Conservation (phyloP, 2,888 invertebrate genomes). For the Drosophila infuscata region DNA sequence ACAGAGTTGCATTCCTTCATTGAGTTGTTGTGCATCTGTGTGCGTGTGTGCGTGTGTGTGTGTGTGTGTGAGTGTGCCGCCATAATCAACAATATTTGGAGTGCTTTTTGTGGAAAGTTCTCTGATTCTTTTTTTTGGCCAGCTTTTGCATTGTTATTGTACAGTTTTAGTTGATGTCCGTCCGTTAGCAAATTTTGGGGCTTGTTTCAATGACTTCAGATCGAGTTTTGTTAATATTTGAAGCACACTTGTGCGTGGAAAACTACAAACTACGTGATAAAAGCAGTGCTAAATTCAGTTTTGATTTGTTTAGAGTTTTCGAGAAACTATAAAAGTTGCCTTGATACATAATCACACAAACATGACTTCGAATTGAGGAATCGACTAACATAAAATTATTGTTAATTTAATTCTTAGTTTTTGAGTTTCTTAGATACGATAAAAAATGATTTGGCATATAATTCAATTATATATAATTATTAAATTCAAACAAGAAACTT, state of each 20-base stretch:
- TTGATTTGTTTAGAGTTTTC: not conserved
- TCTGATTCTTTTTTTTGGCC: constrained; percentile 53
- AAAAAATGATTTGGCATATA: not conserved
- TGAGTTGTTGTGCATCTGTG: constrained; percentile 19
- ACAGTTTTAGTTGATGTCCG: constrained; percentile 24
- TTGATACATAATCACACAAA: not conserved
- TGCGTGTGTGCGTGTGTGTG: constrained; percentile 6
- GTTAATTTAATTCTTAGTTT: not conserved
- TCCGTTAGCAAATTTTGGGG: constrained; percentile 22
- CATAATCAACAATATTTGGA: constrained; percentile 78
- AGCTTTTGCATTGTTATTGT: constrained; percentile 31
- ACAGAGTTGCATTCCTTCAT: constrained; percentile 35
- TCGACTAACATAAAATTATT: not conserved
- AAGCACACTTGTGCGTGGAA: constrained; percentile 33
- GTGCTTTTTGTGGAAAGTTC: constrained; percentile 73
- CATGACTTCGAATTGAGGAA: not conserved
- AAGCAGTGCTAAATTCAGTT: constrained; percentile 23
- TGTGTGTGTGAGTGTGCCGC: constrained; percentile 34
- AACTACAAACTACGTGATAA: constrained; percentile 23
- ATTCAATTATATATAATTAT: not conserved
- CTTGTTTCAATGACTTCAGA: constrained; percentile 63
- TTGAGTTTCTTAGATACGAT: no score
- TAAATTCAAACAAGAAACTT: not conserved
- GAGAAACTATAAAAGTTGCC: not conserved
- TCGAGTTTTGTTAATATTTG: constrained; percentile 67